phyloP scores from a whole-genome alignment of 2,113 vertebrate genomes.

The Oceanites oceanicus region DNA sequence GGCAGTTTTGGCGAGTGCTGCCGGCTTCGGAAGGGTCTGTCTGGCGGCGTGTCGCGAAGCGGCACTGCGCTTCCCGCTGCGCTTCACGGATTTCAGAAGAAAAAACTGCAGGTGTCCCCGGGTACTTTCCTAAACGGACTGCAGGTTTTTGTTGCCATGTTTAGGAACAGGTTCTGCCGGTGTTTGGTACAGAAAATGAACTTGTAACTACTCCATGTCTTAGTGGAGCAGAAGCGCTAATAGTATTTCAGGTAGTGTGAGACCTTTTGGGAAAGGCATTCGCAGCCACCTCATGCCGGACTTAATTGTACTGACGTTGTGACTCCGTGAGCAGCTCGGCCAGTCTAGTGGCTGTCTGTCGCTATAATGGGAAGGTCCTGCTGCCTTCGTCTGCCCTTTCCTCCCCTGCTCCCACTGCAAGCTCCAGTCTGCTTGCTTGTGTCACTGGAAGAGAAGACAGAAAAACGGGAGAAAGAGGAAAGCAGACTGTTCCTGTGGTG shows the following conservation, averaged over 20 bases:
- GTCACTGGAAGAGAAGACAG: background rate
- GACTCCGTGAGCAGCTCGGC: background rate
- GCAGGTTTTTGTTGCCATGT: background rate
- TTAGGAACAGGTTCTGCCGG: background rate
- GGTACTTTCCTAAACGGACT: background rate
- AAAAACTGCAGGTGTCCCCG: background rate
- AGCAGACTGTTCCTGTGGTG: background rate
- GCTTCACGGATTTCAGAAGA: background rate
- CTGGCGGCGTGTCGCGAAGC: accelerated
- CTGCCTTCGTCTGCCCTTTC: accelerated
- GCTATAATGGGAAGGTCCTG: background rate
- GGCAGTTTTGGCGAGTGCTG: background rate
- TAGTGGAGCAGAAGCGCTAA: background rate
- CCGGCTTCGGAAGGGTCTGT: background rate
- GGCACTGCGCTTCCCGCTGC: accelerated
- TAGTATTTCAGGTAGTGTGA: background rate
- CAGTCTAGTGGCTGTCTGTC: background rate
- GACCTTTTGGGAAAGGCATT: background rate
- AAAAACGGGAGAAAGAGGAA: background rate
- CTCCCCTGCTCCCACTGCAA: background rate
- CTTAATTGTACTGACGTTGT: background rate
- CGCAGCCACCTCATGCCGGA: accelerated
- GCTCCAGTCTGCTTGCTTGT: background rate
- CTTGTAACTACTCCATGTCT: no score
- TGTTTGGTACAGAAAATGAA: background rate